Evolutionary conservation across 2,113 vertebrate species (phyloP), one percentile per base, ranked within the genome.

Genomic region (Zeus faber): DNA sequence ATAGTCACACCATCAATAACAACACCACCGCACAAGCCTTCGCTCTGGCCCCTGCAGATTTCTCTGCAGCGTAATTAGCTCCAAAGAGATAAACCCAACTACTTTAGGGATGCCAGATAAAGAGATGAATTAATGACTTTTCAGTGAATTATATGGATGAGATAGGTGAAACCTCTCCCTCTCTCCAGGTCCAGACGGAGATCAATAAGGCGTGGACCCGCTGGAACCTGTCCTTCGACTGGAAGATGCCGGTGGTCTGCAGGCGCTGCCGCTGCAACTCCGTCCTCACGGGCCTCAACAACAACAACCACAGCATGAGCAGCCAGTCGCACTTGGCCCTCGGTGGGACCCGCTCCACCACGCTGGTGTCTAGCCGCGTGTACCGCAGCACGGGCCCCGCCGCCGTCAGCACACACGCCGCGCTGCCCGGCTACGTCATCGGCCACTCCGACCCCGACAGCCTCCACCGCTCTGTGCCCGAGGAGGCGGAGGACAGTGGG

Each of bases 161-260:
- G n/a, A n/a, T n/a, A n/a, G n/a, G n/a, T n/a, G n/a, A n/a, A n/a
- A n/a, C 14, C 13, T 21, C 16, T n/a, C 20, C 7, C 13, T 46
- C 0, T 6, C 11, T 11, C 6, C 60, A 96, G 94, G 93, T 96
- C 20, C 94, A 95, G 77, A 77, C 91, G 1, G 94, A 96, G 80
- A 89, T 95, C 41, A 93, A 93, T 80, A 96, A 95, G 80, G 83
- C 87, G 2, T 95, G 94, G 93, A 90, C 83, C 0, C 85, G 91
- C 16, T 95, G 91, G 92, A 90, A 86, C 58, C 75, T 92, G 22
- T 84, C 89, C 0, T 58, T 91, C 1, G 89, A 93, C 70, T 95
- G 93, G 93, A 89, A 93, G 33, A 89, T 81, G 23, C 79, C 86
- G 0, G 87, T 89, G 11, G 81, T 89, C 0, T 94, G 92, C 18